These are phyloP conservation scores for Protomyctophum bolini DNA, from an alignment of 2,113 vertebrate species.

Conservation along the genomic window DNA sequence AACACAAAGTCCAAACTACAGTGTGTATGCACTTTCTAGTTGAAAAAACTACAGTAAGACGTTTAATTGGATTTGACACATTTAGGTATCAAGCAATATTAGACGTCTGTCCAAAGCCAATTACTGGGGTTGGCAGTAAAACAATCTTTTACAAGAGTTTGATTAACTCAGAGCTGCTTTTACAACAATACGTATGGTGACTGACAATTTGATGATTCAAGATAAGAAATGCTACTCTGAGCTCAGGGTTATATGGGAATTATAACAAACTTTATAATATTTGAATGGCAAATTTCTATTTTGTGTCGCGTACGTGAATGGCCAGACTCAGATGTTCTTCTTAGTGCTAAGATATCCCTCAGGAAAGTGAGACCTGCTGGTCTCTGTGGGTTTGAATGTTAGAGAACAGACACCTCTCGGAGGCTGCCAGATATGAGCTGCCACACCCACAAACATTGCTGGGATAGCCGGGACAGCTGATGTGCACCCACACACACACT, in stretches of 20 bases:
- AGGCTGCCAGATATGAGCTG: conserved; percentile 12
- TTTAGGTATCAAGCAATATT: not conserved
- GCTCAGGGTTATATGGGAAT: too few relatives aligned
- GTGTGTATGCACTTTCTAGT: too few relatives aligned
- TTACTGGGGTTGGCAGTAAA: too few relatives aligned
- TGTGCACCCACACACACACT: conserved; percentile 18
- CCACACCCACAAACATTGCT: conserved; percentile 31
- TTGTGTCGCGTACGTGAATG: conserved; percentile 1
- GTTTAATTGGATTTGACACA: too few relatives aligned
- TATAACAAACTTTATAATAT: too few relatives aligned
- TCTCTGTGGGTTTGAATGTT: not conserved
- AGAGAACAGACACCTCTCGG: conserved; percentile 23
- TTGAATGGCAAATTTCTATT: not conserved
- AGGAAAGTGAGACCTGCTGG: conserved; percentile 5
- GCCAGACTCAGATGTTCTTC: not conserved
- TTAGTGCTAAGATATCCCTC: conserved; percentile 8
- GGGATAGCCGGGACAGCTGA: conserved; percentile 28
- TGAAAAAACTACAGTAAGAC: too few relatives aligned
- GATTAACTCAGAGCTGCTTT: too few relatives aligned
- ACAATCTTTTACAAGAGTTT: not conserved
- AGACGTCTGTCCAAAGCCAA: too few relatives aligned
- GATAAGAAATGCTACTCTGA: too few relatives aligned
- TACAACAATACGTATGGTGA: too few relatives aligned
- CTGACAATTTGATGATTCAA: too few relatives aligned
- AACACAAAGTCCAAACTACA: too few relatives aligned